These are phyloP conservation scores for Gopherus flavomarginatus DNA, from an alignment of 2,113 vertebrate genomes.

Conservation along the genomic window DNA sequence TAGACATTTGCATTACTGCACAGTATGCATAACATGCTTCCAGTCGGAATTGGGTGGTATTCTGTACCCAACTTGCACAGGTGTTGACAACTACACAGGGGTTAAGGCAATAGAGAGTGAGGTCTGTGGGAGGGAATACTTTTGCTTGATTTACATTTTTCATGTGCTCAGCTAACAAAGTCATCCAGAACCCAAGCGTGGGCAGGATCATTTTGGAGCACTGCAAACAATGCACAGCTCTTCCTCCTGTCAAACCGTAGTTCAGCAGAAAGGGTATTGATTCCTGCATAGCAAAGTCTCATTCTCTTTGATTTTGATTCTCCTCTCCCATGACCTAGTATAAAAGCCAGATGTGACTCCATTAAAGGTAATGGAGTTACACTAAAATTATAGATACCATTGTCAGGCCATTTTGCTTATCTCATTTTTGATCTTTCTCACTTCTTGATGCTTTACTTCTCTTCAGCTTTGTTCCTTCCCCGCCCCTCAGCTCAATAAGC, in stretches of 20 bases:
- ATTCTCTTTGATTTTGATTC: not conserved
- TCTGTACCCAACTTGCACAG: not conserved
- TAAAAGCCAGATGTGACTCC: conserved; percentile 39
- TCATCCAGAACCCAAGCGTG: not conserved
- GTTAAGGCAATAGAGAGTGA: not conserved
- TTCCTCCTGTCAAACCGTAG: conserved; percentile 7
- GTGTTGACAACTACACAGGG: not conserved
- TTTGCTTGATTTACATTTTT: not conserved
- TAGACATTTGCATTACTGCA: not conserved
- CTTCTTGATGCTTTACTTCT: conserved; percentile 45
- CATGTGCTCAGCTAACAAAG: not conserved
- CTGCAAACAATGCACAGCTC: not conserved
- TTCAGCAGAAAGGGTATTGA: conserved; percentile 12
- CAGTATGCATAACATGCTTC: not conserved
- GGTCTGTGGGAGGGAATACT: not conserved
- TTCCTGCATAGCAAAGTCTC: conserved; percentile 5
- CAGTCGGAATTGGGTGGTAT: not conserved
- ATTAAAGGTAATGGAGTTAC: conserved; percentile 69
- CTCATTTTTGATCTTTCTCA: conserved; percentile 55
- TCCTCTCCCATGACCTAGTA: not conserved
- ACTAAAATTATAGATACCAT: conserved; percentile 60
- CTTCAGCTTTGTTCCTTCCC: conserved; percentile 40
- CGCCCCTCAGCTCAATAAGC: conserved; percentile 48
- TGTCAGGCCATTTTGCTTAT: conserved; percentile 63
- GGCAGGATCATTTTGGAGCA: not conserved